A percentile compares a stretch with the other conserved stretches of the same genome.
Conservation (phyloP, 2,113 vertebrate species). For the Bubalus kerabau region DNA sequence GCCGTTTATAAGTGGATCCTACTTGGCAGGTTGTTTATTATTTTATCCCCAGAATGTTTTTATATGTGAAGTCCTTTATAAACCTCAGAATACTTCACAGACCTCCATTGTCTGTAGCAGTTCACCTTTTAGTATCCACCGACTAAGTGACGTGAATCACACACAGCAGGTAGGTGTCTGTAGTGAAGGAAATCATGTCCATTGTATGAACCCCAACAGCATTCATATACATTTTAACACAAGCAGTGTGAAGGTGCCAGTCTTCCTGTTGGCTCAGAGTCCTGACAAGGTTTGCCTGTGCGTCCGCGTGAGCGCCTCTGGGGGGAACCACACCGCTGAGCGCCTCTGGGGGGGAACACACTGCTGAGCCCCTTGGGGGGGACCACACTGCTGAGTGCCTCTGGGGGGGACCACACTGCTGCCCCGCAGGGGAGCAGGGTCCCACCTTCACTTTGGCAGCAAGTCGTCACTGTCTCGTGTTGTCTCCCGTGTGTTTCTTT, state of each 20-base stretch:
- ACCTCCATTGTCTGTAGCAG: fast-evolving
- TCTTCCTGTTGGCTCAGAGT: fast-evolving
- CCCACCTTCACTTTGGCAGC: background rate
- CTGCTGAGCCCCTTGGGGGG: fast-evolving
- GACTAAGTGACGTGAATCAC: fast-evolving
- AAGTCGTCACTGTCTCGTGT: fast-evolving
- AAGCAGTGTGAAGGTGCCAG: fast-evolving
- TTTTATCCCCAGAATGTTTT: background rate
- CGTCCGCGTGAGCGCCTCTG: fast-evolving
- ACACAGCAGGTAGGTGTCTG: fast-evolving
- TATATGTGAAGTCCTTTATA: fast-evolving
- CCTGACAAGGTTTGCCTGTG: fast-evolving
- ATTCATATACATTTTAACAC: fast-evolving
- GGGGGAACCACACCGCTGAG: fast-evolving
- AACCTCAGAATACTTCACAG: fast-evolving
- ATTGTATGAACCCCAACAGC: too few relatives aligned
- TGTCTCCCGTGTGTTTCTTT: background rate
- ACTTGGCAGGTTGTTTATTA: fast-evolving
- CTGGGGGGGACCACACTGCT: fast-evolving
- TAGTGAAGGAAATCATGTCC: fast-evolving
- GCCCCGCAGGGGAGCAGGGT: fast-evolving
- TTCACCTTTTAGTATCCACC: fast-evolving
- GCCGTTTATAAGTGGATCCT: background rate
- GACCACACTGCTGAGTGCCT: fast-evolving
- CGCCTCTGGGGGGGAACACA: fast-evolving